Evolutionary conservation across 2,113 vertebrate species (phyloP), one percentile per base, ranked within the genome.

Genomic region (Epinephelus moara): DNA sequence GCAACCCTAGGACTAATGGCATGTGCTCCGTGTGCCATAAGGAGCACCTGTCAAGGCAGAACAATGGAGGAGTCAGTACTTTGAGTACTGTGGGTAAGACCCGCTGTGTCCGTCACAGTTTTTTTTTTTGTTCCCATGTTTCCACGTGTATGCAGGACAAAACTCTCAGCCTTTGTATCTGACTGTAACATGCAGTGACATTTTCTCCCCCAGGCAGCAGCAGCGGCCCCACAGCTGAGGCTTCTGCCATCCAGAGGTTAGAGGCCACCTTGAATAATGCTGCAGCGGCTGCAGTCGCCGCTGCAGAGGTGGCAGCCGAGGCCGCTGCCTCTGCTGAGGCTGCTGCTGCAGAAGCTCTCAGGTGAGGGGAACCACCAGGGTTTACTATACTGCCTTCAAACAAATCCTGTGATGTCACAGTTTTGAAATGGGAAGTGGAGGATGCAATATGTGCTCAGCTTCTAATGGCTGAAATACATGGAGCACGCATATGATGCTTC

Each of bases 21-120:
- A 97, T 97, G 97, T 97, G 97, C 90, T 97, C 97, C 0, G 96
- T 97, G 60, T 97, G 97, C 95, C 97, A 97, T 23, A 97, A 97
- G 92, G 97, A 97, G 77, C 96, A 96, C 80, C 91, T 97, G 60
- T 96, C 96, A 64, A 93, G 96, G 37, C 97, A 97, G 87, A 97
- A 97, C 94, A 96, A 94, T 69, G 96, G 96, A 49, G 96, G 96
- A 75, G 93, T 96, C 53, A 93, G 88, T 85, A 94, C 97, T 69
- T 59, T 97, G 92, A 96, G 92, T 92, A 87, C 87, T 73, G 86
- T 95, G 83, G 94, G 95, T 96, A 89, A 86, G 94, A 63, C 59
- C 77, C 42, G 30, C 79, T 66, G 62, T 66, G 78, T 45, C 23
- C 68, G 21, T 57, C 47, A 21, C 47, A 9, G 13, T 25, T 21